Base-by-base conservation (phyloP, 2,797 vertebrate species). In the Kryptopterus vitreolus region DNA sequence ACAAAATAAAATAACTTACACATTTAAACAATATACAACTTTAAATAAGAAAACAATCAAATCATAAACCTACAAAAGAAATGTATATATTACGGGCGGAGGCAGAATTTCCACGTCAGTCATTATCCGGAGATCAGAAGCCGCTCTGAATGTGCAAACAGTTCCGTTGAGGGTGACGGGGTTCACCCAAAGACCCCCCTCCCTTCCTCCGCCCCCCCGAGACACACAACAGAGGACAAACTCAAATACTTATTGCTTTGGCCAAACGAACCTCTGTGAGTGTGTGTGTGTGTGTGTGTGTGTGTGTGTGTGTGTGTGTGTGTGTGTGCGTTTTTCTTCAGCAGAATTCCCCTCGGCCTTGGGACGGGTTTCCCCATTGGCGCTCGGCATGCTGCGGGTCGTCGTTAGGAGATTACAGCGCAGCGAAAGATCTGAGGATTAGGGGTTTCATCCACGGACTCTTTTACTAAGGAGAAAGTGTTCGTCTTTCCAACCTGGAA, bases 1-100 rank as follows among this genome's bases (percentile, higher is more conserved):
- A 94, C 92, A 94, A 93, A 94, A 94, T 93, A 94, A 93, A 93
- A 94, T 95, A 94, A 94, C 92, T 94, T 94, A 94, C 89, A 82
- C 81, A 83, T 92, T 90, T 90, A 90, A 93, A 94, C 90, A 93
- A 90, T 92, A 91, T 92, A 93, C 89, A 91, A 87, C 91, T 90
- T 88, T 85, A 88, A 92, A 91, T 89, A 88, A 85, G 78, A 84
- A 46, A 18, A 58, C n/a, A 74, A n/a, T n/a, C n/a, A 20, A 62
- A 46, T 11, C 16, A 66, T 18, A 43, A 59, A 38, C 4, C 52
- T 35, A 35, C 9, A 29, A 61, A 59, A 61, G 38, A 89, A 91
- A 90, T 87, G 87, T 88, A 90, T 91, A 90, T 91, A 90, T 91
- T 86, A 85, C 83, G 89, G 90, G 89, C 87, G 87, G 83, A 82